Base-by-base conservation (phyloP, 2,888 invertebrate genomes). In the Punctoribates punctum region DNA sequence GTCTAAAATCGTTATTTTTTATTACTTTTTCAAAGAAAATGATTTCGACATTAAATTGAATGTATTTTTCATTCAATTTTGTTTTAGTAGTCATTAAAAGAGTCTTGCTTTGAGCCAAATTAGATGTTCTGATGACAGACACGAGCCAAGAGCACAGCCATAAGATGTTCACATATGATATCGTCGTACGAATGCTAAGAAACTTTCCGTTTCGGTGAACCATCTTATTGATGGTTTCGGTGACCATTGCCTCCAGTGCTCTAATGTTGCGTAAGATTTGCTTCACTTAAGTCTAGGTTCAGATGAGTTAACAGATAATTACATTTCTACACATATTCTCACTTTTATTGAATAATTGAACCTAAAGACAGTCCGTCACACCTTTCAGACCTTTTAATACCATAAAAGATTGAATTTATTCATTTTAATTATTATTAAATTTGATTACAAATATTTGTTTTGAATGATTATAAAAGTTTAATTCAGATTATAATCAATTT, bases 141-240 rank as follows among this genome's bases (percentile, higher is more conserved):
- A 65, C 65, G 65, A 65, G 65, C 65, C 25, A 54, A 23, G 25
- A 54, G 54, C 25, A 42, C 42, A 42, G 42, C 13, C 42, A 57
- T 23, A 57, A 23, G 57, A 23, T 23, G 57, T 57, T 57, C 9
- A 38, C 1, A 34, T n/a, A 54, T 54, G 6, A 54, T 65, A 65
- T 29, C 27, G 17, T 65, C 38, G 65, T 20, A 29, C 17, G 17
- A 65, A 65, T 70, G 70, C 42, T 38, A 70, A 70, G 70, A 70
- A 70, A 70, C 70, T 70, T 70, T 70, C 38, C 70, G 70, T 70
- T 70, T 70, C 70, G 38, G 70, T 70, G 70, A 38, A 38, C 25
- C 3, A 17, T 17, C 11, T 70, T 70, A 70, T 70, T 70, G 70
- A 70, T 20, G 70, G 65, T 17, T 65, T 65, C 65, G 20, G 34